Evolutionary conservation across 2,888 invertebrate species (phyloP), one percentile per base, ranked within the genome.

Genomic region (Dynastes tityus): DNA sequence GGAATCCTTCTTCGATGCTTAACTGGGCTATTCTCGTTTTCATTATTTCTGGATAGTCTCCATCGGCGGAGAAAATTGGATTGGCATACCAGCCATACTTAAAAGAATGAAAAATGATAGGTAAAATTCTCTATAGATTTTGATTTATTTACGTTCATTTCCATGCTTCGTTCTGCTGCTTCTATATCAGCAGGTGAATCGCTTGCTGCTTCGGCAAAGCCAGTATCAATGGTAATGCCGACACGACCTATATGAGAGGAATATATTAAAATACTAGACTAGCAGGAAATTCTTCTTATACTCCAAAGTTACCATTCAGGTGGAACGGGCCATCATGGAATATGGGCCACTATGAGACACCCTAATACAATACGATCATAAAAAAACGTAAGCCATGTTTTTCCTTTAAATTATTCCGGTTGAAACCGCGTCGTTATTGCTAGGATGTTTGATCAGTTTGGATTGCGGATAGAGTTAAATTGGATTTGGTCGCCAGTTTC

Each of bases 1-100:
- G 55, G 67, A 87, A 88, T 2, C 90, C 89, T 83, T 91, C 89
- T 2, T 83, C 77, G 32, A 79, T 79, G 81, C 91, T 91, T 65
- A 88, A 88, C 0, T 83, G 82, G 2, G 83, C 88, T 16, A 92
- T 87, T 70, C 85, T 83, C 4, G 84, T 73, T 81, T 88, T 90
- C 90, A 91, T 89, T 0, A 90, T 77, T 27, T 83, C 79, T 0
- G 91, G 91, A 84, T 91, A 92, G 82, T 91, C 90, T 0, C 91
- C 91, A 55, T 83, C 80, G 0, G 88, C 88, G 0, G 88, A 88
- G 82, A 87, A 91, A 76, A 91, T 89, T 1, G 55, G 63, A 13
- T 63, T 63, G 0, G 29, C 37, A 29, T 32, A 63, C 37, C 37
- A 68, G 16, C 27, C 51, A 5, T 68, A 29, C 63, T 63, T 9